Base-by-base conservation (phyloP, 2,113 vertebrate species). In the Brachyistius frenatus region DNA sequence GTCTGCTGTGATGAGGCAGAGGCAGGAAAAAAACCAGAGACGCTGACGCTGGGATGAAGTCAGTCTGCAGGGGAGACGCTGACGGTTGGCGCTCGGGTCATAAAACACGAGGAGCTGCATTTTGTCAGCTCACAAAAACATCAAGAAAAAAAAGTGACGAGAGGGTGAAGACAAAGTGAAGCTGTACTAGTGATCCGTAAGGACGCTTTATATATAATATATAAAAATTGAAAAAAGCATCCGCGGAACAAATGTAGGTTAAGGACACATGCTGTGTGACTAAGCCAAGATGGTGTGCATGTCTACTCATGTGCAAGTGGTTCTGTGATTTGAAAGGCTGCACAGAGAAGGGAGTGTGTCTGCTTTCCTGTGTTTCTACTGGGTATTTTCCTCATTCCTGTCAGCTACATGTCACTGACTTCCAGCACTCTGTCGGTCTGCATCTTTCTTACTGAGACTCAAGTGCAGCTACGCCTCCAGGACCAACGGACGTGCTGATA, bases 241-340 rank as follows among this genome's bases (percentile, higher is more conserved):
- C 73, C 49, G 52, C 46, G 56, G 10, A 60, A 50, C 39, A 70
- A 80, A 90, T 62, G 78, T 80, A 78, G 84, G 82, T 74, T 80
- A 78, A 73, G 64, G 64, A 81, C 71, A 72, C 65, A 72, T 47
- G 62, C 80, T 75, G 57, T 71, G 76, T 55, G 81, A 81, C 70
- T 72, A 76, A 88, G 46, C 13, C 33, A 76, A 76, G 67, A 56
- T 66, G 62, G 56, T 9, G 15, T n/a, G 56, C 78, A 67, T 65
- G 53, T 57, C 60, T 47, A 60, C 11, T 33, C 1, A 52, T 61
- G 50, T 47, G 0, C 6, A 0, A 64, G 47, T 5, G 41, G 57
- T 35, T 69, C n/a, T 78, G 44, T 4, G 39, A 65, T 16, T 68
- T 30, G 5, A 23, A 23, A 23, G 23, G 23, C 23, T 60, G 58